Evolutionary conservation across 2,113 vertebrate genomes (phyloP).

Genomic region (Pseudorectes ferrugineus): DNA sequence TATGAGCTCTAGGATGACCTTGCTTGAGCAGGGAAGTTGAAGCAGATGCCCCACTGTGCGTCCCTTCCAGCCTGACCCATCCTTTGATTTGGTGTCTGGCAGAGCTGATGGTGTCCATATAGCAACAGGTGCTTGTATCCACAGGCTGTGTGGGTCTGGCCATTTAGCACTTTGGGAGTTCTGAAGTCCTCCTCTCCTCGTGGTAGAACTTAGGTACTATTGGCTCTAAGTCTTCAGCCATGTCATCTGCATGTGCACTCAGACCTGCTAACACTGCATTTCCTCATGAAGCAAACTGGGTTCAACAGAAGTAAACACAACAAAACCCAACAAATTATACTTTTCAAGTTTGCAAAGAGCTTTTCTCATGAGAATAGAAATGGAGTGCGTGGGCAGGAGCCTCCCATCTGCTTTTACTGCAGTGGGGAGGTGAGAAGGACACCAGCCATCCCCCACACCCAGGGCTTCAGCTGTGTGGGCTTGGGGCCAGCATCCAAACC

Average conservation of each 20-base stretch:
- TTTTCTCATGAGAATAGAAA: background rate
- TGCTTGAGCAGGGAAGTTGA: background rate
- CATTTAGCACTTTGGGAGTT: background rate
- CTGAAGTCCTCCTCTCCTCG: background rate
- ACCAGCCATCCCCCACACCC: background rate
- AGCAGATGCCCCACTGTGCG: background rate
- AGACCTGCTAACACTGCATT: background rate
- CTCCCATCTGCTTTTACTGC: background rate
- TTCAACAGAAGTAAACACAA: background rate
- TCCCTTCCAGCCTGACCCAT: background rate
- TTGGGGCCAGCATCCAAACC: background rate
- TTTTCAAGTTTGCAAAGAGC: background rate
- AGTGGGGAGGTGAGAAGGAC: background rate
- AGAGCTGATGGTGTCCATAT: accelerated
- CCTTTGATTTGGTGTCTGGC: background rate
- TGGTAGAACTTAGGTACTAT: background rate
- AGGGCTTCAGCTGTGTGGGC: background rate
- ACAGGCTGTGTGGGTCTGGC: background rate
- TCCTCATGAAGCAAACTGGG: background rate
- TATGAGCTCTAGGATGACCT: background rate
- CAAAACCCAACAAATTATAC: background rate
- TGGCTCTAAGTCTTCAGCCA: background rate
- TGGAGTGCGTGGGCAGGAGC: accelerated
- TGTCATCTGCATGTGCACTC: background rate
- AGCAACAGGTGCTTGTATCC: background rate